These are phyloP conservation scores for Allolobophora icterica DNA, from an alignment of 2,888 invertebrate genomes.

Conservation along the genomic window DNA sequence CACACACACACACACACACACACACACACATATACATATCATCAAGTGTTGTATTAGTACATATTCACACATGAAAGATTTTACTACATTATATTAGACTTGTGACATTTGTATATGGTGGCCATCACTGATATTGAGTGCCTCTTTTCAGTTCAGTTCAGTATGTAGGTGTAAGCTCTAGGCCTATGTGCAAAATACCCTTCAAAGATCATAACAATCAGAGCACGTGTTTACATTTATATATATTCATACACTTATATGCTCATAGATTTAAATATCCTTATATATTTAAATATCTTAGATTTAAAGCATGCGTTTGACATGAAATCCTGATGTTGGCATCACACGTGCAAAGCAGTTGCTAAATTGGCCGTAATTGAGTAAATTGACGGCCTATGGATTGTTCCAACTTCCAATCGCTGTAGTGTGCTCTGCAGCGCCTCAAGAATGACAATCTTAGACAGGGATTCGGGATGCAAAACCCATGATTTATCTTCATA, in stretches of 20 bases:
- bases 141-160: no score
- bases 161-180: no score
- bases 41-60: no score
- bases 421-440: neutral
- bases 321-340: neutral
- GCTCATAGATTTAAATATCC: neutral
- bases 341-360: constrained; percentile 10
- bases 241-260: neutral
- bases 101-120: no score
- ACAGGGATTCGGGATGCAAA: constrained; percentile 4
- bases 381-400: neutral
- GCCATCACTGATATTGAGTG: no score
- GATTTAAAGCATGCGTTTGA: neutral
- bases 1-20: no score
- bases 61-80: no score
- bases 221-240: no score
- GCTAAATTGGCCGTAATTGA: neutral
- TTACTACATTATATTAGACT: no score
- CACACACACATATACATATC: no score
- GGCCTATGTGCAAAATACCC: no score
- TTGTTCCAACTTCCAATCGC: neutral
- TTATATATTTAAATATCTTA: neutral
- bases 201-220: no score
- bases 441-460: constrained; percentile 11
- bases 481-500: neutral